phyloP scores from a whole-genome alignment of 2,888 invertebrate species.

The Drosophila peninsularis region DNA sequence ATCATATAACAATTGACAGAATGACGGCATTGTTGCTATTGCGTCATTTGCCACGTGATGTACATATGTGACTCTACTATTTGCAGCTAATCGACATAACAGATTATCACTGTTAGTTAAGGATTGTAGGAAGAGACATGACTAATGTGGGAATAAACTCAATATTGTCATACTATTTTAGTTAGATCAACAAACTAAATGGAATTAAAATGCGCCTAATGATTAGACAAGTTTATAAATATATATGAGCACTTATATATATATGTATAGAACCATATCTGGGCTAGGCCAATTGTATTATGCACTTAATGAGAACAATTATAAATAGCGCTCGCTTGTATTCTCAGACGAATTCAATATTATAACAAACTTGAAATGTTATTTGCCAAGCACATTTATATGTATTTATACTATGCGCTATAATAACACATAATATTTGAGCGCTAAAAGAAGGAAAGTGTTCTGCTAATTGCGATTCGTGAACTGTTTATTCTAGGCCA shows the following conservation, averaged over 20 bases:
- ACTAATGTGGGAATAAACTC: neutral
- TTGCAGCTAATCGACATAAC: slow-evolving; percentile 5
- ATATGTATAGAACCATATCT: neutral
- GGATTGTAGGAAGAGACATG: neutral
- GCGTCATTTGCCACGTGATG: neutral
- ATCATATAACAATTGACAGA: slow-evolving; percentile 5
- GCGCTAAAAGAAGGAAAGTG: slow-evolving; percentile 21
- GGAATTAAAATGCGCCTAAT: slow-evolving; percentile 1
- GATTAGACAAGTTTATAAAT: slow-evolving; percentile 3
- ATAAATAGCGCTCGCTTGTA: slow-evolving; percentile 26
- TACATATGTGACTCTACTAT: neutral
- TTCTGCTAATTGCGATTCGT: slow-evolving; percentile 33
- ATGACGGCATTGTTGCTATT: neutral
- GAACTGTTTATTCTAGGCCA: slow-evolving; percentile 9
- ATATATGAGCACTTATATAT: neutral
- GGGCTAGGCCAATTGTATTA: slow-evolving; percentile 14
- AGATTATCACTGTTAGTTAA: slow-evolving; percentile 2
- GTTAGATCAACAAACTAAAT: neutral
- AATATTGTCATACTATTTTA: neutral
- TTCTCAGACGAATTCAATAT: slow-evolving; percentile 2
- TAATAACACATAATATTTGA: slow-evolving; percentile 2
- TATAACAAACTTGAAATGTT: slow-evolving; percentile 7
- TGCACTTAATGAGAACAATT: slow-evolving; percentile 28
- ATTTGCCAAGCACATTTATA: neutral
- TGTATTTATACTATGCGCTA: neutral